Conservation (phyloP, 2,797 vertebrate species). For the Pseudotriccus pelzelni region DNA sequence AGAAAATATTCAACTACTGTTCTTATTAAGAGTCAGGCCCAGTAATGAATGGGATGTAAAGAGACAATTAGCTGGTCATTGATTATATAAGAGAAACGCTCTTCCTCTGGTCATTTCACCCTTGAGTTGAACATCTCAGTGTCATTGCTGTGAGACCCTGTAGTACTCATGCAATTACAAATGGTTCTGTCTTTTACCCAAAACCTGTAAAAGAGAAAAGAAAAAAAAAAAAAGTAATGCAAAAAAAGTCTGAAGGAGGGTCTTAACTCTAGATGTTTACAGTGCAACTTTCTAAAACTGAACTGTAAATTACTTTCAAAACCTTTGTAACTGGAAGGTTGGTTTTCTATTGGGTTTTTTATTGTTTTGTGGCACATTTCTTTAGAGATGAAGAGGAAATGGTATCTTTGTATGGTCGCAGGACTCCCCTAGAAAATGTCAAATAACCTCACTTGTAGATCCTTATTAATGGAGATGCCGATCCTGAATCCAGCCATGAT, state of each 20-base stretch:
- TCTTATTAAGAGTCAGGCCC: background rate
- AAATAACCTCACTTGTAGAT: background rate
- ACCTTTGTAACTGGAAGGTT: constrained; percentile 42
- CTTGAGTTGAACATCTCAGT: background rate
- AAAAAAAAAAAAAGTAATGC: background rate
- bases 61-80: background rate
- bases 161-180: background rate
- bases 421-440: background rate
- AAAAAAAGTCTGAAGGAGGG: constrained; percentile 10
- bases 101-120: constrained; percentile 18
- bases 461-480: background rate
- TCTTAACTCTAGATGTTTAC: constrained; percentile 49
- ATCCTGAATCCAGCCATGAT: background rate
- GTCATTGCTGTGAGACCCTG: background rate
- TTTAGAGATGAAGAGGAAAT: constrained; percentile 2
- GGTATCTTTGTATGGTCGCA: background rate
- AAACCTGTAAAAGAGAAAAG: background rate
- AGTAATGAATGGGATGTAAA: background rate
- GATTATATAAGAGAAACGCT: background rate
- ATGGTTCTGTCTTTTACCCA: background rate
- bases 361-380: background rate
- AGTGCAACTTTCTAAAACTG: constrained; percentile 31
- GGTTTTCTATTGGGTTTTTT: constrained; percentile 46
- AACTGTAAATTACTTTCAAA: constrained; percentile 45
- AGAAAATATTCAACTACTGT: background rate